Conservation (phyloP, 2,888 invertebrate genomes). For the Idaea straminata region DNA sequence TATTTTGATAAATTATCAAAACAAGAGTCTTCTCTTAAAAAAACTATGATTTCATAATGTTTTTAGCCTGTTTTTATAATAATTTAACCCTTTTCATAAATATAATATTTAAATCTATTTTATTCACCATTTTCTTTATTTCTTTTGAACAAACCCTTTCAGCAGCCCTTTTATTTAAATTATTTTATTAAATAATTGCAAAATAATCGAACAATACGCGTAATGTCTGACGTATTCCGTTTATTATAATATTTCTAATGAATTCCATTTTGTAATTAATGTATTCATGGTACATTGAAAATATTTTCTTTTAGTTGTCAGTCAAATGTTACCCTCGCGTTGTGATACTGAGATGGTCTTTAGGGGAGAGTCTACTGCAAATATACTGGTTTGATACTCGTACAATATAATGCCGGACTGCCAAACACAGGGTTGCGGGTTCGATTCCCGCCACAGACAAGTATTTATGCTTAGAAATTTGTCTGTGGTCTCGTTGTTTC, state of each 20-base stretch:
- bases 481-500: too few relatives aligned
- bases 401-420: constrained; percentile 6
- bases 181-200: constrained; percentile 25
- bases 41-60: neutral
- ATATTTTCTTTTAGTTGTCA: constrained; percentile 66
- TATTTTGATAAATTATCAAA: too few relatives aligned
- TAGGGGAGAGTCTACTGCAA: constrained; percentile 23
- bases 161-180: constrained; percentile 18
- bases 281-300: constrained; percentile 63
- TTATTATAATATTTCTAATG: constrained; percentile 44
- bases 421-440: too few relatives aligned
- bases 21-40: too few relatives aligned
- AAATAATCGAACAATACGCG: constrained; percentile 33
- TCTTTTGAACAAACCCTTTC: constrained; percentile 14
- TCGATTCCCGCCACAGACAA: too few relatives aligned
- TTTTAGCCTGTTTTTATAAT: neutral
- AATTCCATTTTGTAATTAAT: constrained; percentile 69
- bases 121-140: constrained; percentile 1
- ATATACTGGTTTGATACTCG: constrained; percentile 37
- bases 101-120: neutral
- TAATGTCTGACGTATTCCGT: constrained; percentile 46
- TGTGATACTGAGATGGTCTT: constrained; percentile 20
- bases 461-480: too few relatives aligned
- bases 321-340: constrained; percentile 49
- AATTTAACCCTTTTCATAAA: neutral